phyloP scores from a whole-genome alignment of 23 tunicate species.

The Diplosoma virens region DNA sequence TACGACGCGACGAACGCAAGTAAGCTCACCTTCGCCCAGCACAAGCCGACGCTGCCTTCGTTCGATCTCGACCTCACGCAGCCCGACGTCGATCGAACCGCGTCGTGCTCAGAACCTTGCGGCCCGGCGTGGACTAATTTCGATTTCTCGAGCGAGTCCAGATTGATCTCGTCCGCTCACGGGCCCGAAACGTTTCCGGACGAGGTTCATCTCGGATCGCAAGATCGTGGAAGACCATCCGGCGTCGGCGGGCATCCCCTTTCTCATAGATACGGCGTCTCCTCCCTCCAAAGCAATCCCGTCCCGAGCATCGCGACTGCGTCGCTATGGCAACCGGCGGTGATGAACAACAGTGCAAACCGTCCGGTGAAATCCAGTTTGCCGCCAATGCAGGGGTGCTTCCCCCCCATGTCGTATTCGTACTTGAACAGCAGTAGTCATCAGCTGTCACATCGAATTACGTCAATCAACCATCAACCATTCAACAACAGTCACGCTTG shows the following conservation, averaged over 20 bases:
- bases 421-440: neutral
- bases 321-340: slow-evolving; percentile 39
- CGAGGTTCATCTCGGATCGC: neutral
- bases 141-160: neutral
- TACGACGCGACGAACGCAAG: neutral
- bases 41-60: neutral
- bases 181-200: neutral
- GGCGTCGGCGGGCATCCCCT: neutral
- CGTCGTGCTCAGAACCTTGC: too few relatives aligned
- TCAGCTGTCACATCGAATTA: neutral
- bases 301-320: neutral
- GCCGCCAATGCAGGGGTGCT: neutral
- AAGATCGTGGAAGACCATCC: neutral
- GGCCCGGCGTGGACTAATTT: neutral
- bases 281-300: neutral
- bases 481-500: neutral
- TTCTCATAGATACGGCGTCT: neutral
- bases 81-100: neutral
- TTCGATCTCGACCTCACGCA: neutral
- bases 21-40: neutral
- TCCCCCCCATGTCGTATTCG: slow-evolving; percentile 12
- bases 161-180: neutral
- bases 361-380: neutral
- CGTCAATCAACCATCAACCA: neutral
- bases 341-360: neutral